Evolutionary conservation across 2,113 vertebrate genomes (phyloP).

Genomic region (Ranitomeya variabilis): DNA sequence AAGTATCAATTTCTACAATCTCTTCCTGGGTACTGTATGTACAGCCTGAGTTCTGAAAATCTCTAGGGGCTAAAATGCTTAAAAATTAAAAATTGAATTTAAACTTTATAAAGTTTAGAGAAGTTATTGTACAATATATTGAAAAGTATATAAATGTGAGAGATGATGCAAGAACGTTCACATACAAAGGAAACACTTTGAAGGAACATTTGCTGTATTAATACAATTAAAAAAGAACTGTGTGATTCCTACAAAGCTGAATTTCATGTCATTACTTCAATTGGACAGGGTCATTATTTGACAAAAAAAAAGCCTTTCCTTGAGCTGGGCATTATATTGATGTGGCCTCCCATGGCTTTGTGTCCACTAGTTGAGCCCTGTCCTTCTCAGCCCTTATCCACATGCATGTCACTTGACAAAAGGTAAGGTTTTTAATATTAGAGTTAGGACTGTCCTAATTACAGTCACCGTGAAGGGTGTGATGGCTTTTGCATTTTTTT

Average conservation of each 20-base stretch:
- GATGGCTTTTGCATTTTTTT: too few species aligned
- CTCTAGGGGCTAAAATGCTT: background rate
- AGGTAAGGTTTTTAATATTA: too few species aligned
- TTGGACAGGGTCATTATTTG: background rate
- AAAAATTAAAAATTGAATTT: background rate
- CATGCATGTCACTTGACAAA: too few species aligned
- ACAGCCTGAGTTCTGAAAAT: background rate
- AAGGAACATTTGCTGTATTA: background rate
- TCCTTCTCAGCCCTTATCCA: too few species aligned
- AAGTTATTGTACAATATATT: background rate
- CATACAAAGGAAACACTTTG: background rate
- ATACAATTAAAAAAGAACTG: background rate
- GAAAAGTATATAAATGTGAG: constrained; percentile 4
- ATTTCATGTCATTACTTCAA: background rate
- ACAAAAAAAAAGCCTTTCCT: background rate
- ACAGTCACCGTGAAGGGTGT: too few species aligned
- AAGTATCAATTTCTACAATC: background rate
- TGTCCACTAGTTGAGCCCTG: too few species aligned
- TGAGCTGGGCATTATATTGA: too few species aligned
- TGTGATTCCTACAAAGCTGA: background rate
- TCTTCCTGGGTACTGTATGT: constrained; percentile 19
- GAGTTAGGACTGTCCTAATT: too few species aligned
- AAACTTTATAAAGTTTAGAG: background rate
- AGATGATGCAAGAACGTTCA: background rate
- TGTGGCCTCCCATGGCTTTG: too few species aligned